Evolutionary conservation across 2,888 invertebrate species (phyloP), one percentile per base, ranked within the genome.

Genomic region (Zaprionus bogoriensis): DNA sequence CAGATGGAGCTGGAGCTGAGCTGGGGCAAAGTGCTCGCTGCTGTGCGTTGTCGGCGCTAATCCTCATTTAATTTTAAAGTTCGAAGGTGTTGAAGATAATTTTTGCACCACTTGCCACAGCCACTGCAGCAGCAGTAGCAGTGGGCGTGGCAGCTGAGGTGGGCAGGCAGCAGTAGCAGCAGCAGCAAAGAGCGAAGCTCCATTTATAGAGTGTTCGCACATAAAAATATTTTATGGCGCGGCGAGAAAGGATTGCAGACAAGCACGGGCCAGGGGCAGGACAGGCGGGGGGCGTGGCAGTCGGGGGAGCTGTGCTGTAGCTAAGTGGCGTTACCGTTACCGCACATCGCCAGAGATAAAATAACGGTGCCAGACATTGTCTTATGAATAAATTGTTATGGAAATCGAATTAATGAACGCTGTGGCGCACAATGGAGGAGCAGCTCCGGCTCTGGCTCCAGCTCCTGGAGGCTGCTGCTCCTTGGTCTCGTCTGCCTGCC

Each of bases 341-440:
- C 87, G 87, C 87, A 82, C 82, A 88, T 86, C 86, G 88, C 88
- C 87, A 89, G 61, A 67, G 89, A 89, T 89, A 89, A 89, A 88
- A 90, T 90, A 88, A 91, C 89, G 89, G 88, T 89, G 88, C 90
- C 89, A 90, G 90, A 91, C 91, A 90, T 89, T 89, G 90, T 90
- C 90, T 90, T 91, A 90, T 91, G 91, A 90, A 91, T 91, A 90
- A 90, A 91, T 90, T 90, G 91, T 90, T 90, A 90, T 91, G 91
- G 90, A 91, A 90, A 90, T 90, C 90, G 91, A 90, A 90, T 90
- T 90, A 90, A 91, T 91, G 90, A 90, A 91, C 89, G 89, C 89
- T 87, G 84, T 80, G 85, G 77, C 74, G 84, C 86, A 84, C 82
- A 82, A 81, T 87, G 87, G 69, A 67, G 80, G 70, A 51, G 51